Conservation (phyloP, 2,797 vertebrate genomes). For the Hafferia zeledoni region DNA sequence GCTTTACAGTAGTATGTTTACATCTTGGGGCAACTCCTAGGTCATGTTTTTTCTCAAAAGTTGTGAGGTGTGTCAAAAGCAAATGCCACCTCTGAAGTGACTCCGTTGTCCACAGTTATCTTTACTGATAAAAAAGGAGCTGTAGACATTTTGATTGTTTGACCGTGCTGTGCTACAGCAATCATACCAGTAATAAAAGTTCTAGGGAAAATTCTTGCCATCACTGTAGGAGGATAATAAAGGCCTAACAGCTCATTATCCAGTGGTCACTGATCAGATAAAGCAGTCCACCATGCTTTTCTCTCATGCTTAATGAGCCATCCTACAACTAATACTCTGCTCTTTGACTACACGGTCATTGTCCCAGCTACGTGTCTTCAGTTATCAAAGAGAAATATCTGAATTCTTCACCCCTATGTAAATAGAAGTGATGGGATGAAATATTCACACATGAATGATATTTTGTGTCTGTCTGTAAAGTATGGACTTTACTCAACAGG, state of each 20-base stretch:
- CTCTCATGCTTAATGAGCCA: neutral
- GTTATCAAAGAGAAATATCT: neutral
- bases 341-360: neutral
- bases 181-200: conserved; percentile 37
- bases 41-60: conserved; percentile 21
- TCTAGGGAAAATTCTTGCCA: conserved; percentile 48
- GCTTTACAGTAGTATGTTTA: neutral
- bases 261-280: conserved; percentile 3
- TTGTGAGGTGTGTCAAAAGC: conserved; percentile 35
- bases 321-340: neutral
- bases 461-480: neutral
- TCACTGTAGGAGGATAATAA: conserved; percentile 15
- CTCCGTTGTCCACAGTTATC: neutral
- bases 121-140: conserved; percentile 17
- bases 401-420: neutral
- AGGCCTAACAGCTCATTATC: neutral
- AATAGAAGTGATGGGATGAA: neutral
- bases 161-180: neutral
- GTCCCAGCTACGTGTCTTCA: neutral
- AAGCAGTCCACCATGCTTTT: neutral
- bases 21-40: neutral
- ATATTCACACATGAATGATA: neutral
- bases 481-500: neutral
- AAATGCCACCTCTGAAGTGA: conserved; percentile 8
- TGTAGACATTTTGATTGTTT: conserved; percentile 63